phyloP scores from a whole-genome alignment of 2,888 invertebrate species.

The Plebejus argus region DNA sequence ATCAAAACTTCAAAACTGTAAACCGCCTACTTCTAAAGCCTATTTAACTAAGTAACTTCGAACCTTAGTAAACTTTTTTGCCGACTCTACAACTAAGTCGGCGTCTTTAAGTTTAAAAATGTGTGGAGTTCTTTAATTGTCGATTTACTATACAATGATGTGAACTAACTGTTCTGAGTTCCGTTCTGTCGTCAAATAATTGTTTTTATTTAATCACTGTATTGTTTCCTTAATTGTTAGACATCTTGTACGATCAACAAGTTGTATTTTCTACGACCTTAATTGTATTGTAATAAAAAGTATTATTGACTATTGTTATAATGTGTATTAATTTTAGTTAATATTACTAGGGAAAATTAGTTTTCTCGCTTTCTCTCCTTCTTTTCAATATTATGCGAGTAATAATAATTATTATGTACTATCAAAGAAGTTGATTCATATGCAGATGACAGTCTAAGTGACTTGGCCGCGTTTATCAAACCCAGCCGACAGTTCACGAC shows the following conservation, averaged over 20 bases:
- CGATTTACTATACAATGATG: slow-evolving; percentile 21
- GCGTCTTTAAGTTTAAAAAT: slow-evolving; percentile 38
- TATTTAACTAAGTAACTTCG: not conserved
- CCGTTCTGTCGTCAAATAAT: slow-evolving; percentile 45
- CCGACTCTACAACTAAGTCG: slow-evolving; percentile 31
- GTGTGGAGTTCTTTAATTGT: slow-evolving; percentile 30
- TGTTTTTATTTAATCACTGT: not conserved
- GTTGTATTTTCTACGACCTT: not conserved
- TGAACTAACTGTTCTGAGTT: slow-evolving; percentile 44
- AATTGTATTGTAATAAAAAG: not conserved
- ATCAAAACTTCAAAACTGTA: no score
- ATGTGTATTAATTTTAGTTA: no score
- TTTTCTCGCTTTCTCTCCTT: not conserved
- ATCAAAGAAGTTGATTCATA: no score
- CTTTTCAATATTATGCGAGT: not conserved
- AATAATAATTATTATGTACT: no score
- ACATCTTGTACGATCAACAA: not conserved
- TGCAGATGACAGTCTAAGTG: no score
- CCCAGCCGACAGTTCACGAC: no score
- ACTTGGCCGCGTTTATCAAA: no score
- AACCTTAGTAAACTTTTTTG: slow-evolving; percentile 2
- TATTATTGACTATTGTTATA: not conserved
- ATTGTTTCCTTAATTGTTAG: slow-evolving; percentile 7
- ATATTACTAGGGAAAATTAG: not conserved
- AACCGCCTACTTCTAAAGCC: no score